Evolutionary conservation across 2,888 invertebrate genomes (phyloP), one percentile per base, ranked within the genome.

Genomic region (Cremastinae sp.): DNA sequence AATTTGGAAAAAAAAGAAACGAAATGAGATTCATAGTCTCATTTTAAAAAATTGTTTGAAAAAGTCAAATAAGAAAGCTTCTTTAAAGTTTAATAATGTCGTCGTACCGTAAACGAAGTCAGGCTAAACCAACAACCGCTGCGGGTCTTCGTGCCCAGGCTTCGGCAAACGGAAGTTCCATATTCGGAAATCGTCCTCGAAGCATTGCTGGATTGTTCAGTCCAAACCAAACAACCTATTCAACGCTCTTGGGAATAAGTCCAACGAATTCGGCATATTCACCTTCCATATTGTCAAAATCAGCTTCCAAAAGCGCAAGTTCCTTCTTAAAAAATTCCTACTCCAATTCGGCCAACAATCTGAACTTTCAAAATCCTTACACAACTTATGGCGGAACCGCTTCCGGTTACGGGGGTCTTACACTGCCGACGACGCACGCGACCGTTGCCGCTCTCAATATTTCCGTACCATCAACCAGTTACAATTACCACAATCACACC

Each of bases 391-490:
- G 93, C 1, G 93, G 93, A 37, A 93, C 93, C 0, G 89, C 92
- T 75, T 93, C 93, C 2, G 94, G 94, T 4, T 94, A 94, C 83
- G 94, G 94, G 8, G 93, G 94, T 56, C 90, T 94, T 22, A 93
- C 93, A 71, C 90, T 94, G 79, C 93, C 94, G 70, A 91, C 93
- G 41, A 59, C 74, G 0, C 91, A 91, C 28, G 82, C 90, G 65
- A 88, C 92, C 2, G 89, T 93, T 65, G 91, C 92, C 18, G 93
- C 93, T 1, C 90, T 92, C 47, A 93, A 92, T 88, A 90, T 93
- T 62, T 91, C 92, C 86, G 91, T 92, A 35, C 92, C 93, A 45
- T 85, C 88, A n/a, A 81, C 82, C 14, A 81, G 82, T 47, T 87
- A 85, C 58, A 87, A 83, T 66, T 87, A 86, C 79, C 81, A 84